Evolutionary conservation across 2,113 vertebrate species (phyloP).

Genomic region (Dascyllus trimaculatus): DNA sequence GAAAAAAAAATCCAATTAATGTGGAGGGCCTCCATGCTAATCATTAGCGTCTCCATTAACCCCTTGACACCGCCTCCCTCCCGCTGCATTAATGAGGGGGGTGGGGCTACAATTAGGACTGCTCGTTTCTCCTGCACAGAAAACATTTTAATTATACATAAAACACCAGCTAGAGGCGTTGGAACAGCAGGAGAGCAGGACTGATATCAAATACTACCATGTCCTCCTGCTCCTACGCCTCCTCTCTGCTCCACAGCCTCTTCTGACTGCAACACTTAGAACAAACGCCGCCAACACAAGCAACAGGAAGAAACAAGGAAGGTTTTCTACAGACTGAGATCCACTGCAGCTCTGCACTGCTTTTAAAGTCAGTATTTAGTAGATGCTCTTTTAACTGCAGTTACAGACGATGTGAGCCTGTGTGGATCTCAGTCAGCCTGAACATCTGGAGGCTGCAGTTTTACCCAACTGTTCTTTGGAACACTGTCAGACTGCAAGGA

Average conservation of each 20-base stretch:
- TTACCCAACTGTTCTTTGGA: too few species aligned
- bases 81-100: constrained; percentile 25
- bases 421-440: too few species aligned
- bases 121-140: constrained; percentile 13
- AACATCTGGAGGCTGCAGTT: too few species aligned
- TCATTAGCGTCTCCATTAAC: constrained; percentile 65
- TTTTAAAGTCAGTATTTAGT: too few species aligned
- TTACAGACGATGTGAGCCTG: too few species aligned
- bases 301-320: too few species aligned
- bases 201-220: background rate
- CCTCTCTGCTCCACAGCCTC: background rate
- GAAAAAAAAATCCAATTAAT: constrained; percentile 29
- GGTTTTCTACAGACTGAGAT: too few species aligned
- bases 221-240: background rate
- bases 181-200: constrained; percentile 6
- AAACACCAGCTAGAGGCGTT: constrained; percentile 7
- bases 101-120: constrained; percentile 28
- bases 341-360: too few species aligned
- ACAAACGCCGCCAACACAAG: background rate
- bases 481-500: too few species aligned
- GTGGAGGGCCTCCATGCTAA: constrained; percentile 35
- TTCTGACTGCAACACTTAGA: background rate
- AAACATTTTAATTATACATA: constrained; percentile 51
- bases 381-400: too few species aligned
- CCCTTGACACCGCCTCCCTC: constrained; percentile 28